A percentile compares a stretch with the other conserved stretches of the same genome.
Conservation (phyloP, 2,797 vertebrate species). For the Melanogrammus aeglefinus region DNA sequence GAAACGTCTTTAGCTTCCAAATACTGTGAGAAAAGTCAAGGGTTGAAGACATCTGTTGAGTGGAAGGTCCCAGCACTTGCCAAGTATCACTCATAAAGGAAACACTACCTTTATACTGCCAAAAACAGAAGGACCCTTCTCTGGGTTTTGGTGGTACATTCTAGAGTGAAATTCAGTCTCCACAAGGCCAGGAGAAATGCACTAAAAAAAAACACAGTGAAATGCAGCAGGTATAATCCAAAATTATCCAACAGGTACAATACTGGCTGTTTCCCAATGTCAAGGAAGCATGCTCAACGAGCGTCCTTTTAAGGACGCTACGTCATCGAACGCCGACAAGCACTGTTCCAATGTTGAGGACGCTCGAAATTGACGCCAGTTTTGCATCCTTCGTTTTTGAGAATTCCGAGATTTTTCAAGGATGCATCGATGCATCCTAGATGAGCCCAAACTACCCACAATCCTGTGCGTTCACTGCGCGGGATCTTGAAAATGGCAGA, state of each 20-base stretch:
- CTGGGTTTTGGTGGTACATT: slow-evolving; percentile 88
- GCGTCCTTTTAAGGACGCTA: too few species aligned
- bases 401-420: too few species aligned
- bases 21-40: slow-evolving; percentile 69
- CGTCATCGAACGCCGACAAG: too few species aligned
- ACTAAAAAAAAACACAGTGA: slow-evolving; percentile 68
- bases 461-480: too few species aligned
- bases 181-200: slow-evolving; percentile 94
- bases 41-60: not conserved
- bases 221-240: not conserved
- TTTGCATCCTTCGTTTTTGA: too few species aligned
- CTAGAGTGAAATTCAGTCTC: slow-evolving; percentile 95
- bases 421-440: too few species aligned
- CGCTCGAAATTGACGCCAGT: too few species aligned
- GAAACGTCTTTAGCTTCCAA: slow-evolving; percentile 94
- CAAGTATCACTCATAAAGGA: not conserved
- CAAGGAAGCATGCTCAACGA: too few species aligned
- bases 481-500: too few species aligned
- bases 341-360: too few species aligned
- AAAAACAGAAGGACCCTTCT: slow-evolving; percentile 89
- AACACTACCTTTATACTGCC: slow-evolving; percentile 90
- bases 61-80: not conserved
- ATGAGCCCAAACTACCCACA: too few species aligned
- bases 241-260: not conserved
- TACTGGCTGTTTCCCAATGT: too few species aligned